Evolutionary conservation across 2,797 vertebrate genomes (phyloP).

Genomic region (Pyrocephalus nanus): DNA sequence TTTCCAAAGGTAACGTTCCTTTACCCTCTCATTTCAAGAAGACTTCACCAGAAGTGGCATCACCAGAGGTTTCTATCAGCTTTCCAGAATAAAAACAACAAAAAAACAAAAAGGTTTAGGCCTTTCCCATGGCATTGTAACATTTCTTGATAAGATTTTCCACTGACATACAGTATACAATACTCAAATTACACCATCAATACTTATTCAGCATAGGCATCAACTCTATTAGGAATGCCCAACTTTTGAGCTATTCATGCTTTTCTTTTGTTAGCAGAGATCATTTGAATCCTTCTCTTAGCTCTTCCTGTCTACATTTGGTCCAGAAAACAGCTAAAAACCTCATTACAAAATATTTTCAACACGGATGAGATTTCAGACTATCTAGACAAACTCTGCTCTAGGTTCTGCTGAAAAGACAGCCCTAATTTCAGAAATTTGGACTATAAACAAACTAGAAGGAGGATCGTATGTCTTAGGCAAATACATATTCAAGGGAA

Average conservation of each 20-base stretch:
- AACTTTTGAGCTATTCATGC: background rate
- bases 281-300: background rate
- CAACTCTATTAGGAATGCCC: background rate
- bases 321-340: background rate
- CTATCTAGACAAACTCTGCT: background rate
- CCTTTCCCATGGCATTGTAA: background rate
- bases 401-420: background rate
- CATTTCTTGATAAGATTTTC: background rate
- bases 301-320: background rate
- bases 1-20: background rate
- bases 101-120: background rate
- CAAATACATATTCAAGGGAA: background rate
- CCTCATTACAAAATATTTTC: background rate
- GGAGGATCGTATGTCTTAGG: background rate
- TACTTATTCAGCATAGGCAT: background rate
- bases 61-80: background rate
- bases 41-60: accelerated
- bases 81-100: background rate
- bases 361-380: background rate
- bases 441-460: background rate
- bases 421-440: background rate
- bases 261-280: background rate
- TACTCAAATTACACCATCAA: background rate
- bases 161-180: background rate
- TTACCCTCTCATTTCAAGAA: background rate